These are phyloP conservation scores for Coluber constrictor DNA, from an alignment of 2,797 vertebrate genomes.

Conservation along the genomic window DNA sequence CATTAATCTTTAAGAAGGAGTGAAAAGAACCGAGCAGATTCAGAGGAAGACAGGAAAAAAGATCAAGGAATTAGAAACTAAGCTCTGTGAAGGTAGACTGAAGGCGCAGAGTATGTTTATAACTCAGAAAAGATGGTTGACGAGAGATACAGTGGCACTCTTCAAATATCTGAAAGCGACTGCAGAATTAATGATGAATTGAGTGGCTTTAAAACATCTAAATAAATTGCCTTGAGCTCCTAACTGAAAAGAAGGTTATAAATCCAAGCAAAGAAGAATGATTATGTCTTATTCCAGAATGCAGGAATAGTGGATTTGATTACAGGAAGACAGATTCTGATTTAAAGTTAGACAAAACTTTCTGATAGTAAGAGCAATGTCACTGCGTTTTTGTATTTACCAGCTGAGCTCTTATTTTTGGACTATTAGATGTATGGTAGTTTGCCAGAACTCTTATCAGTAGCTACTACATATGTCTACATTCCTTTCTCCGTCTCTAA, in stretches of 20 bases:
- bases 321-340: neutral
- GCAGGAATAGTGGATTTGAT: neutral
- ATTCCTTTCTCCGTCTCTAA: too few relatives aligned
- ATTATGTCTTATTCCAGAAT: neutral
- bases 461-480: too few relatives aligned
- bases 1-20: neutral
- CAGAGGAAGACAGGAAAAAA: neutral
- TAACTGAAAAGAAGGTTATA: neutral
- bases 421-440: too few relatives aligned
- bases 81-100: neutral
- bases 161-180: neutral
- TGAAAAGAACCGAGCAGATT: neutral
- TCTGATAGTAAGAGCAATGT: neutral
- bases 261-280: neutral
- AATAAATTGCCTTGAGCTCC: neutral
- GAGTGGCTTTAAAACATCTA: neutral
- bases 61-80: neutral
- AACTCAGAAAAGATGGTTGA: neutral
- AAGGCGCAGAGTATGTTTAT: neutral
- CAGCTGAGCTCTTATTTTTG: too few relatives aligned
- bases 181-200: neutral
- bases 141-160: neutral
- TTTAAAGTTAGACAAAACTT: neutral
- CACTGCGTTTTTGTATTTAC: too few relatives aligned
- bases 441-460: too few relatives aligned